Percentiles rank a stretch among this genome's conserved stretches.
phyloP scores from a whole-genome alignment of 2,888 invertebrate genomes.

The Pseudanteris insignis region DNA sequence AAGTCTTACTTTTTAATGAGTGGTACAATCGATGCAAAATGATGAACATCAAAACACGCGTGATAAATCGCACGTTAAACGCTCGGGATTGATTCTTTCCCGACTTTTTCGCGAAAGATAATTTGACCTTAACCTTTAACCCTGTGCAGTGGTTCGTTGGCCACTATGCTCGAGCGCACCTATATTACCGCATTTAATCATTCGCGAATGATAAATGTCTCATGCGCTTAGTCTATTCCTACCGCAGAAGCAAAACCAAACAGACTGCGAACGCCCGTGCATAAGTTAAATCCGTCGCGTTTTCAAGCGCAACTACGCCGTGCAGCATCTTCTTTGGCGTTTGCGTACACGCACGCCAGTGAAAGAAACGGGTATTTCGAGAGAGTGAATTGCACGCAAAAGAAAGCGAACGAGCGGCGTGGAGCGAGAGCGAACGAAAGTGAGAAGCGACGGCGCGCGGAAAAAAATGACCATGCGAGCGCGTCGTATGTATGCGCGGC shows the following conservation, averaged over 20 bases:
- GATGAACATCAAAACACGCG: no score
- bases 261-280: slow-evolving; percentile 19
- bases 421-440: slow-evolving; percentile 47
- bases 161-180: not conserved
- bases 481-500: slow-evolving; percentile 28
- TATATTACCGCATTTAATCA: slow-evolving; percentile 40
- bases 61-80: no score
- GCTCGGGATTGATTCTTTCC: no score
- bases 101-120: no score
- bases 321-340: slow-evolving; percentile 26
- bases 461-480: slow-evolving; percentile 26
- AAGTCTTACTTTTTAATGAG: no score
- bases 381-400: slow-evolving; percentile 36
- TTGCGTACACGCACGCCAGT: slow-evolving; percentile 19
- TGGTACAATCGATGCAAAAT: no score
- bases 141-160: slow-evolving; percentile 1
- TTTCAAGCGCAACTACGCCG: slow-evolving; percentile 17
- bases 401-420: slow-evolving; percentile 22
- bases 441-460: slow-evolving; percentile 28
- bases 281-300: slow-evolving; percentile 36
- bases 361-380: slow-evolving; percentile 38
- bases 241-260: slow-evolving; percentile 38
- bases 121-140: slow-evolving; percentile 37
- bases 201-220: slow-evolving; percentile 36
- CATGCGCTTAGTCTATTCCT: slow-evolving; percentile 27